Evolutionary conservation across 2,113 vertebrate species (phyloP), one percentile per base, ranked within the genome.

Genomic region (Oncorhynchus kisutch): DNA sequence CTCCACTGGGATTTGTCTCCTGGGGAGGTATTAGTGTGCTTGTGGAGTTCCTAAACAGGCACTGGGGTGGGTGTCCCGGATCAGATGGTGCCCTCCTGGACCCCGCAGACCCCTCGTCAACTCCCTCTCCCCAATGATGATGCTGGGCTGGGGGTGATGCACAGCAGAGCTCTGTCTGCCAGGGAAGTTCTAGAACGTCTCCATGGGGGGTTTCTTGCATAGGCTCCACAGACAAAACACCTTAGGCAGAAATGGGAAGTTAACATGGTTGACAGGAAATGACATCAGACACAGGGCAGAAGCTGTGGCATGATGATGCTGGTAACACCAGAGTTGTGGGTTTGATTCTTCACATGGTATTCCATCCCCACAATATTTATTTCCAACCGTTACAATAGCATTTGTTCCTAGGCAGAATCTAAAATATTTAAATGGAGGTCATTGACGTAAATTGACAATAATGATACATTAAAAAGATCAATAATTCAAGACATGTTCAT

Each of bases 141-240:
- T 9, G 12, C 49, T 72, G 68, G 68, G 66, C 62, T 80, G 65
- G 25, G 8, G 69, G 74, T 85, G 88, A 89, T 67, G 89, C 85
- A 91, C 92, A 94, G 88, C 92, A 93, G 62, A 94, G 79, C 78
- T 84, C 78, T 81, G 87, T 81, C 67, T 82, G 85, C 93, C 91
- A 93, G 0, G 91, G 91, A 49, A 91, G 79, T n/a, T 85, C 74
- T 48, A 82, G 5, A 3, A 22, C 39, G 59, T 48, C 78, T 74
- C 73, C 39, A 39, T 0, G 48, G 9, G 39, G 7, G 60, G 72
- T 59, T 18, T 54, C 51, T 8, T 59, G 59, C 24, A 67, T 54
- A 0, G 67, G 62, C 72, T 75, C 79, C 81, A 73, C 57, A 80
- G 82, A 78, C 82, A 65, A 70, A 48, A 70, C 77, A 60, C 25